Evolutionary conservation across 2,113 vertebrate genomes (phyloP).

Genomic region (Trichechus manatus): DNA sequence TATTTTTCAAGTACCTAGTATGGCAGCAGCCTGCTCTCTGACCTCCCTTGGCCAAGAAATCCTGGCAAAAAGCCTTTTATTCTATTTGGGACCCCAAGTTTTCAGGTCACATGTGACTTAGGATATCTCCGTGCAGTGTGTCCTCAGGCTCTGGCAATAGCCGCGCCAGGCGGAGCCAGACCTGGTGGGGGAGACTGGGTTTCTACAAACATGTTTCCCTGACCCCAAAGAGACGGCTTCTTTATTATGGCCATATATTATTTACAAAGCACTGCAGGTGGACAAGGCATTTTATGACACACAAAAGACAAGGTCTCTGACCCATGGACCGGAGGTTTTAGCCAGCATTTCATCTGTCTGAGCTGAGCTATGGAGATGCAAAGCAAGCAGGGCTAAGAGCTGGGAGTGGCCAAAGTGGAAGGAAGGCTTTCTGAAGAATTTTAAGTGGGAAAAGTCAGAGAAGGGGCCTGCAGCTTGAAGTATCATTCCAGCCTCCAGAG

Average conservation of each 20-base stretch:
- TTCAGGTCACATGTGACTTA: not conserved
- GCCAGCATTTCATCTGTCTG: conserved; percentile 61
- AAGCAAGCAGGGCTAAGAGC: not conserved
- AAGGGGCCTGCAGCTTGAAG: not conserved
- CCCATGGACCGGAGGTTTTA: conserved; percentile 15
- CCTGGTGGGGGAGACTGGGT: not conserved
- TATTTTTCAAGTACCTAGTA: conserved; percentile 63
- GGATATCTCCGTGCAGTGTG: conserved; percentile 24
- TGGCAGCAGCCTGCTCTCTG: conserved; percentile 51
- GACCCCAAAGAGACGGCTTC: conserved; percentile 60
- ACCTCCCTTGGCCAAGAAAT: conserved; percentile 52
- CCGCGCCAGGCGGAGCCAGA: not conserved
- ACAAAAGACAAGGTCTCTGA: conserved; percentile 76
- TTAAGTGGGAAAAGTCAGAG: not conserved
- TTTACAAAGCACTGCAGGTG: conserved; percentile 80
- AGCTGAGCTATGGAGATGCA: not conserved
- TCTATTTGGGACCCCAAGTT: not conserved
- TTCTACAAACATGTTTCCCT: conserved; percentile 63
- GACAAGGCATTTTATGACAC: conserved; percentile 61
- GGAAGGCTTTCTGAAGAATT: conserved; percentile 37
- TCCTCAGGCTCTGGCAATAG: not conserved
- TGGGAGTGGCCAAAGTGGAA: not conserved
- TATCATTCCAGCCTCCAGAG: not conserved
- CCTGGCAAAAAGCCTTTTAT: not conserved
- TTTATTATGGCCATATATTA: conserved; percentile 79